phyloP scores from a whole-genome alignment of 2,797 vertebrate species.

The Lutjanus argentimaculatus region DNA sequence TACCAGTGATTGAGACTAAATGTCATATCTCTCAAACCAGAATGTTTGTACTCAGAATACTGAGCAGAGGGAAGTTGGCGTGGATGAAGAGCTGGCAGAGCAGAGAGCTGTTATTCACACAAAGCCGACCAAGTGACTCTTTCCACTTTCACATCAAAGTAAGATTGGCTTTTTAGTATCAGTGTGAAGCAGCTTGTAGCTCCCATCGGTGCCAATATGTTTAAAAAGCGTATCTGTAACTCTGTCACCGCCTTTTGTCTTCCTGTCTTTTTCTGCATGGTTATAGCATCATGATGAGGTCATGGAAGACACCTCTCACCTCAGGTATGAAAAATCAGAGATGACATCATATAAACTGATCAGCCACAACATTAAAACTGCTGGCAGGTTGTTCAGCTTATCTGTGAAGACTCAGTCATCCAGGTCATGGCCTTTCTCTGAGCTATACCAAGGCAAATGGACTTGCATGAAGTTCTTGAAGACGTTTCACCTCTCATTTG shows the following conservation, averaged over 20 bases:
- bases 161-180: slow-evolving; percentile 24
- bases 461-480: too few relatives aligned
- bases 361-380: too few relatives aligned
- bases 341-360: not conserved
- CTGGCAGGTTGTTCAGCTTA: too few relatives aligned
- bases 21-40: slow-evolving; percentile 72
- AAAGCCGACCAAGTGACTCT: slow-evolving; percentile 28
- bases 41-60: slow-evolving; percentile 58
- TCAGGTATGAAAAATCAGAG: not conserved
- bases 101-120: slow-evolving; percentile 38
- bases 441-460: too few relatives aligned
- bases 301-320: not conserved
- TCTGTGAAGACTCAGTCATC: too few relatives aligned
- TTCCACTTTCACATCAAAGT: slow-evolving; percentile 29
- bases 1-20: slow-evolving; percentile 73
- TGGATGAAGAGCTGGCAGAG: slow-evolving; percentile 35
- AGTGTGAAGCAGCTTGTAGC: not conserved
- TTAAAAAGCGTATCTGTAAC: not conserved
- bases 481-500: too few relatives aligned
- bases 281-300: not conserved
- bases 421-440: too few relatives aligned
- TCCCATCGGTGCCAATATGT: not conserved
- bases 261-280: not conserved
- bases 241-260: not conserved
- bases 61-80: slow-evolving; percentile 48